These are phyloP conservation scores for Drosophila serrata DNA, from an alignment of 1,140 invertebrate genomes.

Conservation along the genomic window DNA sequence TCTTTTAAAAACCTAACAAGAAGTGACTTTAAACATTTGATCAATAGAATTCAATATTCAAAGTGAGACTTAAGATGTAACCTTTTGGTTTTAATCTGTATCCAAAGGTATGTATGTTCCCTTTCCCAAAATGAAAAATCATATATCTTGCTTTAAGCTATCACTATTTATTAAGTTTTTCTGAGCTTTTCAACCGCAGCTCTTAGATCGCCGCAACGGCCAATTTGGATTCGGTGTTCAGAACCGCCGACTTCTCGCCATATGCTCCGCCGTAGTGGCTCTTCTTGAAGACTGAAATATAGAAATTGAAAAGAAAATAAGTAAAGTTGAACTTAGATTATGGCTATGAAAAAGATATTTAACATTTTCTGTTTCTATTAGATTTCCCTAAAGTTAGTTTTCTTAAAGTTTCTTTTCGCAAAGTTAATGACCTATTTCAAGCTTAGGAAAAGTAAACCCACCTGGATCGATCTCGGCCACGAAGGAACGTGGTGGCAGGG, in stretches of 20 bases:
- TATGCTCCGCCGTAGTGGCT: constrained; percentile 64
- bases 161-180: constrained; percentile 79
- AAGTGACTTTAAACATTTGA: background rate
- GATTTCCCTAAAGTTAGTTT: background rate
- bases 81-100: too few relatives aligned
- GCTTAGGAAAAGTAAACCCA: constrained; percentile 30
- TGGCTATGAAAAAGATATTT: too few relatives aligned
- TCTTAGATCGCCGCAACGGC: constrained; percentile 61
- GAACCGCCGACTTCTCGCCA: constrained; percentile 38
- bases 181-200: constrained; percentile 21
- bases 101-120: background rate
- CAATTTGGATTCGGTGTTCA: constrained; percentile 63
- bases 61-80: background rate
- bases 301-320: constrained; percentile 10
- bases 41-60: background rate
- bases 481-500: constrained; percentile 76
- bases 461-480: constrained; percentile 80
- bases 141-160: constrained; percentile 53
- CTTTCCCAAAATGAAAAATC: constrained; percentile 1
- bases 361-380: too few relatives aligned
- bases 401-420: background rate
- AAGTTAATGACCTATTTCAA: background rate
- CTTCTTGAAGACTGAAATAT: constrained; percentile 64
- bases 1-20: background rate
- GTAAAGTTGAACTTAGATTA: background rate